These are phyloP conservation scores for Melanotaenia parkinsoni DNA, from an alignment of 2,797 vertebrate species.

Conservation along the genomic window DNA sequence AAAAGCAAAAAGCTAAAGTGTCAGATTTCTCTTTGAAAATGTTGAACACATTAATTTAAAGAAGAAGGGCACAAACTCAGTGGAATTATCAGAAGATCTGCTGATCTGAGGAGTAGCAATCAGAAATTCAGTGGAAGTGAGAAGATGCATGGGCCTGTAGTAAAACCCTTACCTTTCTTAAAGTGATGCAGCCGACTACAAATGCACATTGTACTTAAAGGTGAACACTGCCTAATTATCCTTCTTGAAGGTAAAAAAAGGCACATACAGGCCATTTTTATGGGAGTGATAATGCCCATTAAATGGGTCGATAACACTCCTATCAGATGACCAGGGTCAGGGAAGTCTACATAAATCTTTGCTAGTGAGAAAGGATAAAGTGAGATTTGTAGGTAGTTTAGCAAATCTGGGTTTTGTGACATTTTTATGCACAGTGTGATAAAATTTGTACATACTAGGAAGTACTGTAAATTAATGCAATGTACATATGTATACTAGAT, in stretches of 20 bases:
- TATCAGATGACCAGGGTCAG: constrained; percentile 2
- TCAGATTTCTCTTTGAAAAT: background rate
- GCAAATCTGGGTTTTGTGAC: background rate
- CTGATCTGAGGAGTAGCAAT: background rate
- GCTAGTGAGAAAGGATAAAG: constrained; percentile 3
- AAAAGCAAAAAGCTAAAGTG: background rate
- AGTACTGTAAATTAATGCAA: background rate
- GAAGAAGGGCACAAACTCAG: background rate
- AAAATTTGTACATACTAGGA: background rate
- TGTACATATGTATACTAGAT: background rate
- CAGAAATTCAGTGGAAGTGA: background rate
- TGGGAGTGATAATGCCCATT: background rate
- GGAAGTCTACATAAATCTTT: background rate
- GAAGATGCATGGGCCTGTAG: background rate
- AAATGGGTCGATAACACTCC: background rate
- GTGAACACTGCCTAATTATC: background rate
- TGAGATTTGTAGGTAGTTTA: background rate
- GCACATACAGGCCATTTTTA: background rate
- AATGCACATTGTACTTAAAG: background rate
- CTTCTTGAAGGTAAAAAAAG: background rate
- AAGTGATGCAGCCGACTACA: background rate
- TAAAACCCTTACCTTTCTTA: background rate
- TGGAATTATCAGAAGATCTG: background rate
- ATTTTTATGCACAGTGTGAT: background rate
- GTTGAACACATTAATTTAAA: background rate